Conservation (phyloP, 64 coral and sea anemone species). For the Pocillopora damicornis region DNA sequence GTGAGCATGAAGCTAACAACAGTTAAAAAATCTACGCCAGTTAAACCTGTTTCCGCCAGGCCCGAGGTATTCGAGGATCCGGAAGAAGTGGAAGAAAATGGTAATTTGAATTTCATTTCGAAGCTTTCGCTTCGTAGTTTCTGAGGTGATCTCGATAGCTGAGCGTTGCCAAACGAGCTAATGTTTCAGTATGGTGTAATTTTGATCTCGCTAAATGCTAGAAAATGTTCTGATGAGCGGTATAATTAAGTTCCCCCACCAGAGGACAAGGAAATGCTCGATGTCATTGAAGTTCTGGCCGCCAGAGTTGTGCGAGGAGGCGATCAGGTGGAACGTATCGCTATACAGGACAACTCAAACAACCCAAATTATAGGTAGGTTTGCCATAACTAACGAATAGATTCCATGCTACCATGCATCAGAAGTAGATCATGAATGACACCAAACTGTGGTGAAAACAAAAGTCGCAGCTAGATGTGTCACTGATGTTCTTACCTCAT, state of each 20-base stretch:
- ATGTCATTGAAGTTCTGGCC: background rate
- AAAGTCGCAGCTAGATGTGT: no score
- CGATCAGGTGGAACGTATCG: conserved; percentile 17
- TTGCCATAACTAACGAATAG: background rate
- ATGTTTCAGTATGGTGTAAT: conserved; percentile 15
- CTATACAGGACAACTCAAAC: background rate
- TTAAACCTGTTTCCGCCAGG: conserved; percentile 11
- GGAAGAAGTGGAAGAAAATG: conserved; percentile 38
- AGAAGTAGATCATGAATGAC: no score
- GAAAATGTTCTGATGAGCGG: conserved; percentile 50
- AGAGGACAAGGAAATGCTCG: conserved; percentile 50
- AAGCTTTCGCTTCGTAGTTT: conserved; percentile 21
- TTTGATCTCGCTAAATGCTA: conserved; percentile 33
- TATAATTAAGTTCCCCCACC: conserved; percentile 97
- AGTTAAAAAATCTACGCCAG: conserved; percentile 24
- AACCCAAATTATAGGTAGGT: conserved; percentile 32
- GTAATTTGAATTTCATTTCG: conserved; percentile 42
- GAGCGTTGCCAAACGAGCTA: background rate
- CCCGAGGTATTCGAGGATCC: conserved; percentile 39
- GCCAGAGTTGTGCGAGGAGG: conserved; percentile 2
- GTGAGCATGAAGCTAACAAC: conserved; percentile 55
- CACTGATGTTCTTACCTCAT: no score
- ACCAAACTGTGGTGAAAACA: no score
- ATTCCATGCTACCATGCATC: no score
- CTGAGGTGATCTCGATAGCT: background rate